A percentile compares a stretch with the other conserved stretches of the same genome.
Evolutionary conservation across 2,888 invertebrate genomes (phyloP).

Genomic region (Drosophila koepferae): DNA sequence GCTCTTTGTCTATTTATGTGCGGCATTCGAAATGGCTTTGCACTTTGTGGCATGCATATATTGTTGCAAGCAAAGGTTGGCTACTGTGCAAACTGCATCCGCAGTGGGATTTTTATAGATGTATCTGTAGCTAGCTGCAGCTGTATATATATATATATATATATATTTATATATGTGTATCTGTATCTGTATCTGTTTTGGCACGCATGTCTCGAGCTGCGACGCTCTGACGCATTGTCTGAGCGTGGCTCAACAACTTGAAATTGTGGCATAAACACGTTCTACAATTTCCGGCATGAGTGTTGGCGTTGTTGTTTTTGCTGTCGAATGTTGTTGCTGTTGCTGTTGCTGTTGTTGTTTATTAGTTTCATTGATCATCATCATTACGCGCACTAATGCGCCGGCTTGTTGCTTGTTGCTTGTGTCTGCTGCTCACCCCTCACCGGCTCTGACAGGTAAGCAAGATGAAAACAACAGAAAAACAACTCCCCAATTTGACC

Average conservation of each 20-base stretch:
- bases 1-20: not conserved
- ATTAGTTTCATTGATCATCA: conserved; percentile 78
- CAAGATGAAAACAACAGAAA: conserved; percentile 3
- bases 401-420: conserved; percentile 1
- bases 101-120: conserved; percentile 24
- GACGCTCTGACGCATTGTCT: conserved; percentile 75
- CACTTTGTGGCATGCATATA: conserved; percentile 18
- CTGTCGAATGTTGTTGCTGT: conserved; percentile 21
- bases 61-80: conserved; percentile 28
- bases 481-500: conserved; percentile 35
- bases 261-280: conserved; percentile 81
- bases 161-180: conserved; percentile 10
- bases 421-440: not conserved
- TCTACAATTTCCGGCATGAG: conserved; percentile 81
- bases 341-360: conserved; percentile 51
- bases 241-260: conserved; percentile 81
- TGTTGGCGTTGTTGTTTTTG: conserved; percentile 57
- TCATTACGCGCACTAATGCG: conserved; percentile 59
- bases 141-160: conserved; percentile 7
- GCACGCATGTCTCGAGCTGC: conserved; percentile 70
- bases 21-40: conserved; percentile 13
- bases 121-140: conserved; percentile 30
- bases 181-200: conserved; percentile 45
- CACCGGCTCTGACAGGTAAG: conserved; percentile 8
- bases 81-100: conserved; percentile 40